A percentile compares a stretch with the other conserved stretches of the same genome.
Conservation (phyloP, 2,113 vertebrate genomes). For the Pyxicephalus adspersus region DNA sequence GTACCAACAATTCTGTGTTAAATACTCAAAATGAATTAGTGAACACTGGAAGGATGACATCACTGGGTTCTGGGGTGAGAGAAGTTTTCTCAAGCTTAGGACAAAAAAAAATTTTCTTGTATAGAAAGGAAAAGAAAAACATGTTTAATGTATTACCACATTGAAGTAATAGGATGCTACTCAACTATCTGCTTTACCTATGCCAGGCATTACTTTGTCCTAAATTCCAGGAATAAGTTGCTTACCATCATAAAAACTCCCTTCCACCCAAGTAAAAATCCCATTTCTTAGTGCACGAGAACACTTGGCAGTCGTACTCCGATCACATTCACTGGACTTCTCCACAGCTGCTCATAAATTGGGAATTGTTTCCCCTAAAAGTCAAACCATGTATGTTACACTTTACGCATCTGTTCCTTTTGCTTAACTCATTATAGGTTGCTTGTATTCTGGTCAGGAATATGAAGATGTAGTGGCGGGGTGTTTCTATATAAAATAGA, state of each 20-base stretch:
- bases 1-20: no score
- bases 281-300: not conserved
- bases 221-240: constrained; percentile 32
- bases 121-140: not conserved
- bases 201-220: constrained; percentile 7
- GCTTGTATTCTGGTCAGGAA: not conserved
- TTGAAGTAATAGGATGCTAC: not conserved
- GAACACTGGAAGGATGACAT: no score
- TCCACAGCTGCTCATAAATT: constrained; percentile 48
- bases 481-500: no score
- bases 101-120: not conserved
- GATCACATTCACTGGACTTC: not conserved
- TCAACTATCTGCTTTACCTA: not conserved
- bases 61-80: no score
- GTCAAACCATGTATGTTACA: not conserved
- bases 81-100: no score
- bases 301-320: constrained; percentile 10
- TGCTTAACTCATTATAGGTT: not conserved
- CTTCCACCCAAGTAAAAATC: constrained; percentile 19
- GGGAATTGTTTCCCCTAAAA: constrained; percentile 29
- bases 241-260: constrained; percentile 23
- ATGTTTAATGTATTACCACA: not conserved
- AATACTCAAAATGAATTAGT: no score
- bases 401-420: constrained; percentile 8
- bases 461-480: not conserved